phyloP scores from a whole-genome alignment of 92 coral and sea anemone species.

The Blastomussa wellsi region DNA sequence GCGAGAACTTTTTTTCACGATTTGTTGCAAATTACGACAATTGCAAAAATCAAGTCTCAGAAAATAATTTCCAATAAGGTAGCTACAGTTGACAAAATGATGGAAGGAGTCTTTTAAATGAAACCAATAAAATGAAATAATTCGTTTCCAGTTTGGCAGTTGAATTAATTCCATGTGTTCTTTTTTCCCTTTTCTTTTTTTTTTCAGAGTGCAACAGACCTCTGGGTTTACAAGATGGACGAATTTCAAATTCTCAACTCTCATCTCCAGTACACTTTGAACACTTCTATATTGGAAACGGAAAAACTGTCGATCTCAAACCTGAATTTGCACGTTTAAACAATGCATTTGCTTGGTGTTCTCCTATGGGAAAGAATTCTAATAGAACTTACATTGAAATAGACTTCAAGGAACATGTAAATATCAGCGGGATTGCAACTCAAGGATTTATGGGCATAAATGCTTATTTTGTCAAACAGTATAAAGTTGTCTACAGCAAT shows the following conservation, averaged over 20 bases:
- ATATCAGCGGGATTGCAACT: slow-evolving; percentile 51
- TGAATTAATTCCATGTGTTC: background rate
- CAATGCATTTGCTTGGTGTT: slow-evolving; percentile 57
- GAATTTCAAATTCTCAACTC: slow-evolving; percentile 41
- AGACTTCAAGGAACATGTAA: slow-evolving; percentile 20
- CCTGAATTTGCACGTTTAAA: slow-evolving; percentile 54
- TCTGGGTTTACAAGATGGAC: slow-evolving; percentile 49
- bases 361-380: background rate
- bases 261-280: slow-evolving; percentile 21
- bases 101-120: background rate
- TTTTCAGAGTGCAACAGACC: slow-evolving; percentile 40
- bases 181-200: background rate
- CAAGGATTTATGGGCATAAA: slow-evolving; percentile 51
- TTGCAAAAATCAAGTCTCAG: too few relatives aligned
- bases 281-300: slow-evolving; percentile 14
- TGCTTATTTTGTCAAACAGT: slow-evolving; percentile 55
- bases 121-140: too few relatives aligned
- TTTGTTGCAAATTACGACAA: too few relatives aligned
- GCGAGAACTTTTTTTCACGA: too few relatives aligned
- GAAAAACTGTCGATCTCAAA: slow-evolving; percentile 15
- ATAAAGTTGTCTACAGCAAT: slow-evolving; percentile 37
- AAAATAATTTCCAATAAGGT: too few relatives aligned
- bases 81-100: too few relatives aligned
- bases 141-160: too few relatives aligned
- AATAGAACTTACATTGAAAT: slow-evolving; percentile 29